Base-by-base conservation (phyloP, 2,888 invertebrate genomes). In the Asteroscopus sphinx region DNA sequence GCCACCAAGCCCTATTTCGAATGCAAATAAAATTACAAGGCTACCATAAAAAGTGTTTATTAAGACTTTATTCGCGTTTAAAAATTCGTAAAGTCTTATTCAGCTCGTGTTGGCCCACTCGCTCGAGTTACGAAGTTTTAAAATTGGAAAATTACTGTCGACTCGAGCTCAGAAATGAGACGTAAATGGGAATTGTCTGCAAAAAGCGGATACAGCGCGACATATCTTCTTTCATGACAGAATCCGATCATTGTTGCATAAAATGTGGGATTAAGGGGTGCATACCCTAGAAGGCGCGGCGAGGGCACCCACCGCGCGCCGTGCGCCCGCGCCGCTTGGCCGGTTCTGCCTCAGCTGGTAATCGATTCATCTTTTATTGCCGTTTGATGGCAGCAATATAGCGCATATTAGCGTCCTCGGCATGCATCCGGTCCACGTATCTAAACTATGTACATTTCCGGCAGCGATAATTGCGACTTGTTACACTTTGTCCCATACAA, bases 81-180 rank as follows among this genome's bases (percentile, higher is more conserved):
- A 92, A 90, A 91, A 90, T 92, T 89, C 89, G 88, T 93, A 90
- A 93, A 90, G 88, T 90, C 92, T 92, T 92, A 93, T 87, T 92
- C 90, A 92, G 80, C 78, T 67, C 77, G 64, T 62, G 49, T 49
- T 80, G 73, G 84, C 87, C 88, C 88, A 89, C 87, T 85, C 86
- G 79, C 61, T 80, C 75, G 82, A 83, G 84, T 81, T 86, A 79
- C 83, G 79, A 85, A 85, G 89, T 88, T 89, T 93, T 92, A 92
- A 93, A 93, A 85, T 92, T 81, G 85, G 79, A 89, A 92, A 92
- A 81, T 88, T 92, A 93, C 88, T 87, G 89, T 86, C 82, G 77
- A 72, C 61, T 75, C 68, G 67, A 64, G 68, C 76, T 81, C 83
- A 80, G 83, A 88, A 89, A 91, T 90, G 88, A 89, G 91, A 92